A percentile compares a stretch with the other conserved stretches of the same genome.
Evolutionary conservation across 1,140 invertebrate species (phyloP).

Genomic region (Meloidogyne hapla): DNA sequence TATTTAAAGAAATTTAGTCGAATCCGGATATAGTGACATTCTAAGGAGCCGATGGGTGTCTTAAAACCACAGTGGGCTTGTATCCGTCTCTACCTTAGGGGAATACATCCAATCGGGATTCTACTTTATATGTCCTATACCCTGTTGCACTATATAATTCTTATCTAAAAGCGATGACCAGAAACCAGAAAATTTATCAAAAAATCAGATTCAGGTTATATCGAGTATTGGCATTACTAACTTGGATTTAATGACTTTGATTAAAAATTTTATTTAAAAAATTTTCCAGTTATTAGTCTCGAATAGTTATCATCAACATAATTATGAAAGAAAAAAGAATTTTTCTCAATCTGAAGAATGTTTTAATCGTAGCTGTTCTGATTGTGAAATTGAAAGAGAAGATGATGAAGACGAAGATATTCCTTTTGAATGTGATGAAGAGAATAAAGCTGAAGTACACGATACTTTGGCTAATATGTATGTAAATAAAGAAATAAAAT

Average conservation of each 20-base stretch:
- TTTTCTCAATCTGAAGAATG: slow-evolving; percentile 2
- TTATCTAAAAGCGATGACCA: too few species aligned
- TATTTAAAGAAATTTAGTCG: not conserved
- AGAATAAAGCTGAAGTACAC: slow-evolving; percentile 59
- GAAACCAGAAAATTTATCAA: too few species aligned
- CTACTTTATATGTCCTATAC: too few species aligned
- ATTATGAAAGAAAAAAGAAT: slow-evolving; percentile 8
- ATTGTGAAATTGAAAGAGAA: slow-evolving; percentile 18
- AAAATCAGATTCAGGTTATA: not conserved
- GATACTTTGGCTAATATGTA: slow-evolving; percentile 59
- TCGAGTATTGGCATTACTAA: too few species aligned
- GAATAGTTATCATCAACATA: not conserved
- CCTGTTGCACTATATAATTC: too few species aligned
- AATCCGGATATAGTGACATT: too few species aligned
- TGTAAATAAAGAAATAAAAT: not conserved
- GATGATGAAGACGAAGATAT: slow-evolving; percentile 48
- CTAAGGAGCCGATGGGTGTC: too few species aligned
- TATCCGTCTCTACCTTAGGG: too few species aligned
- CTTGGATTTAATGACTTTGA: too few species aligned
- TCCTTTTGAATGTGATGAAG: slow-evolving; percentile 57
- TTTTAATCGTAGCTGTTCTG: slow-evolving; percentile 9
- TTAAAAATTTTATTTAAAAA: not conserved
- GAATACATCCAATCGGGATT: too few species aligned
- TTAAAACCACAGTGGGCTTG: too few species aligned
- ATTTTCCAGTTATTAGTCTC: not conserved